Percentiles rank a stretch among this genome's conserved stretches.
These are phyloP conservation scores for Variabilichromis moorii DNA, from an alignment of 2,113 vertebrate species.

Conservation along the genomic window DNA sequence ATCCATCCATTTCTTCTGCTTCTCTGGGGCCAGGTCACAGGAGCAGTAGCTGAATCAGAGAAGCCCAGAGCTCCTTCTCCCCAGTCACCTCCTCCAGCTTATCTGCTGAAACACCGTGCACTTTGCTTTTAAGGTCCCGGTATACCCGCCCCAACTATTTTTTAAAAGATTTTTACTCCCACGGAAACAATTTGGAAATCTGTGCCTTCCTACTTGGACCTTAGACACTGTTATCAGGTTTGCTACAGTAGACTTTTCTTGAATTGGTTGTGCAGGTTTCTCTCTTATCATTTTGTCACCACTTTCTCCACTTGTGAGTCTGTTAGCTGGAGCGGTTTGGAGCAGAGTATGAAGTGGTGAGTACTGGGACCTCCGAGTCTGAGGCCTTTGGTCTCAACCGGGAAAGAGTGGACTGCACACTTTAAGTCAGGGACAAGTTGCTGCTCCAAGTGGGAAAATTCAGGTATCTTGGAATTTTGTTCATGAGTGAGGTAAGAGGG, in stretches of 20 bases:
- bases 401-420: not conserved
- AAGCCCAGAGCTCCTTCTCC: not conserved
- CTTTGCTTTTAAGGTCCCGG: not conserved
- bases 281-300: not conserved
- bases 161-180: not conserved
- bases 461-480: not conserved
- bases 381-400: not conserved
- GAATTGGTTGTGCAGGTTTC: not conserved
- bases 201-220: not conserved
- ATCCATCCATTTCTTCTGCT: not conserved
- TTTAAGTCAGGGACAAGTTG: not conserved
- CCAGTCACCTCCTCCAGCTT: not conserved
- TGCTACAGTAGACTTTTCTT: not conserved
- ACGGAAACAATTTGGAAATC: not conserved
- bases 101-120: not conserved
- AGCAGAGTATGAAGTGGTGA: not conserved
- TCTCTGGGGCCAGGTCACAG: not conserved
- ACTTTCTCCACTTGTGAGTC: not conserved
- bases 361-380: not conserved
- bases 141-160: not conserved
- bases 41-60: not conserved
- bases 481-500: not conserved
- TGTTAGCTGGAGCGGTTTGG: not conserved
- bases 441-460: not conserved
- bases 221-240: not conserved